Base-by-base conservation (phyloP, 2,113 vertebrate genomes). In the Ia io region DNA sequence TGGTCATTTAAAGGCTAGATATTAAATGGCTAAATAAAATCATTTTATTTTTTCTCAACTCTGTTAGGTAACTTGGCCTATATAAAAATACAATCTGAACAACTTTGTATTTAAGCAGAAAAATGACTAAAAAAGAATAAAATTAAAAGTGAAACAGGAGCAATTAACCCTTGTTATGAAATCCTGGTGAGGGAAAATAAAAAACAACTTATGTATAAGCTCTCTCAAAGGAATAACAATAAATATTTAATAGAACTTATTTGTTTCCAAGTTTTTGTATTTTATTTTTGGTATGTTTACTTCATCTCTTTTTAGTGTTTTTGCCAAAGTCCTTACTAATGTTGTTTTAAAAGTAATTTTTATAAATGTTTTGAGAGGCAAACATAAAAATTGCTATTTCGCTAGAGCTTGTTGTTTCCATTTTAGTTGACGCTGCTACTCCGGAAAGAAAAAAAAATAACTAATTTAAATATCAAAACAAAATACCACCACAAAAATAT, bases 91-190 rank as follows among this genome's bases (percentile, higher is more conserved):
- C 56, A 63, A 79, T 28, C 4, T 51, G 35, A 84, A 84, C 10
- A 80, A 78, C 4, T 51, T 69, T 85, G 7, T 13, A n/a, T 69
- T 59, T 69, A 88, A 70, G 8, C 37, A 86, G 23, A 56, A 85
- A 77, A 69, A 76, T 77, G 79, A 35, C n/a, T 11, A 56, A 56
- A 56, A 56, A 76, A 28, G 47, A 65, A 23, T 73, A 83, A 84
- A 95, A 90, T 94, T 74, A 67, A 76, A 25, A 91, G 25, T 56
- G 6, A 90, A 94, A 79, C 16, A 80, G 30, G 13, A 92, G 12
- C 6, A 93, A 73, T 83, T 80, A 95, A 71, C 23, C 59, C 59
- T 61, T 28, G 53, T 10, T 47, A 35, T 53, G 70, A 93, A 76
- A 47, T 86, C 25, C 63, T 23, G 20, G 10, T 51, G 1, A 61